Base-by-base conservation (phyloP, 1,140 invertebrate genomes). In the Melipona quadrifasciata region DNA sequence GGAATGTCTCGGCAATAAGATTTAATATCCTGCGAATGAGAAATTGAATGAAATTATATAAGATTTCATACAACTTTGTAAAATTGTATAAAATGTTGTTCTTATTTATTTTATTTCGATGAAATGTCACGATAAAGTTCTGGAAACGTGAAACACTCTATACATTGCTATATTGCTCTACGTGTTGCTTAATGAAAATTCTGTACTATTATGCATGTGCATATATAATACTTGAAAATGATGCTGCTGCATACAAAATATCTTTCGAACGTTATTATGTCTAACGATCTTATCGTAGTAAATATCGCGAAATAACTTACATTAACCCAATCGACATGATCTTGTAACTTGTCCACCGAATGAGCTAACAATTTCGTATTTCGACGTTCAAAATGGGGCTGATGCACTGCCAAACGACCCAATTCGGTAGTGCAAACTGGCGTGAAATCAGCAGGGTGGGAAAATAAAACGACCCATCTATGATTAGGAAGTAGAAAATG, bases 351-450 rank as follows among this genome's bases (percentile, higher is more conserved):
- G 93, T 99, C 98, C 90, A 98, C 98, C 8, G 98, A 99, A 85
- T 98, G 96, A n/a, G 98, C 98, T 86, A 99, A 95, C 17, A 98
- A 92, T 95, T 99, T 99, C 1, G 97, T 97, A 88, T 97, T 96
- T 51, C 98, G 94, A 90, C 97, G 97, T 51, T 96, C 92, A 91
- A 99, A 99, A 91, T 98, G 96, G 0, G 96, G 96, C 19, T 95
- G 92, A 86, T 98, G 95, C 61, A 97, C 96, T 5, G 97, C 97
- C 73, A 98, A 96, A 65, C 96, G 94, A 14, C 97, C 98, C 82
- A 99, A 93, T 94, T 99, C 98, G 0, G 98, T 99, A 17, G 98
- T 99, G 92, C 98, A 99, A 0, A 99, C 98, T 24, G 98, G 98
- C 0, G 98, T 99, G 92, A 98, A 99, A 93, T 99, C 98, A 31